phyloP scores from a whole-genome alignment of 2,113 vertebrate genomes.

The Lasiurus cinereus region DNA sequence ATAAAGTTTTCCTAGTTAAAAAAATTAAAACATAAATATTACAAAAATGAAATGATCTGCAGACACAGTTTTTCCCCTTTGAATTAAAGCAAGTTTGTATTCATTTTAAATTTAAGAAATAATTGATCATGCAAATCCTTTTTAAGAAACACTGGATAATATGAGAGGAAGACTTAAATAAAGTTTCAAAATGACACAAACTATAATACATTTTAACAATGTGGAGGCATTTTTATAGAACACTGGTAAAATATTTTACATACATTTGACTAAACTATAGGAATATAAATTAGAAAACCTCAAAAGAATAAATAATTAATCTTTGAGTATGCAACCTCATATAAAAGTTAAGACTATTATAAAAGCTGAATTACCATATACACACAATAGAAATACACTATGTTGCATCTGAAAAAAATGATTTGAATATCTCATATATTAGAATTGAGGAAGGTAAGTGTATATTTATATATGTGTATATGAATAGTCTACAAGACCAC shows the following conservation, averaged over 20 bases:
- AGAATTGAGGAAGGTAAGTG: neutral
- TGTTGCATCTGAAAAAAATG: neutral
- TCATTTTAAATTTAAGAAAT: neutral
- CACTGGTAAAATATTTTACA: neutral
- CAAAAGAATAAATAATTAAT: neutral
- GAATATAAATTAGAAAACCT: neutral
- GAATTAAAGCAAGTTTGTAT: neutral
- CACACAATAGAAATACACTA: neutral
- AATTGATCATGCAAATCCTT: neutral
- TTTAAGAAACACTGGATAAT: neutral
- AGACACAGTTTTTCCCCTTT: neutral
- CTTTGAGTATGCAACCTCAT: neutral
- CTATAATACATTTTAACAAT: neutral
- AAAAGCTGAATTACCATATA: neutral
- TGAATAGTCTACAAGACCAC: neutral
- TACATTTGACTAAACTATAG: neutral
- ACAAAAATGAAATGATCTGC: neutral
- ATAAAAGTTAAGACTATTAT: neutral
- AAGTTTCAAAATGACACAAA: conserved; percentile 10
- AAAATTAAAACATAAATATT: neutral
- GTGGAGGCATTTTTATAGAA: neutral
- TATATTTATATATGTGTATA: neutral
- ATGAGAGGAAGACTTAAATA: neutral
- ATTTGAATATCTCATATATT: neutral
- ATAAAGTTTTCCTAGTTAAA: neutral